A percentile compares a stretch with the other conserved stretches of the same genome.
phyloP scores from a whole-genome alignment of 2,888 invertebrate genomes.

The Actias luna region DNA sequence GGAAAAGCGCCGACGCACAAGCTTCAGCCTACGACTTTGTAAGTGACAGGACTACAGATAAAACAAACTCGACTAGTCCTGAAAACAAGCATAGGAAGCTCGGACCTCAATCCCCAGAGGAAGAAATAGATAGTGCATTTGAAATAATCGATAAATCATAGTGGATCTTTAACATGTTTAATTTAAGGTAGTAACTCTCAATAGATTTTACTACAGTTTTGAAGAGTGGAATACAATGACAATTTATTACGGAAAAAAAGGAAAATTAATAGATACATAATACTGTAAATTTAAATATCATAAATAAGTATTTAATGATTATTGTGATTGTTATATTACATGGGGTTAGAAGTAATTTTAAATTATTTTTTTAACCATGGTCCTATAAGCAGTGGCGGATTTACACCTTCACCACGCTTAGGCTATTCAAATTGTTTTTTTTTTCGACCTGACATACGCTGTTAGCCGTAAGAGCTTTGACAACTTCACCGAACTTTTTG shows the following conservation, averaged over 20 bases:
- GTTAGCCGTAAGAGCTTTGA: too few relatives aligned
- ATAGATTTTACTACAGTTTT: not conserved
- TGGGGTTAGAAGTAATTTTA: too few relatives aligned
- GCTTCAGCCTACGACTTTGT: not conserved
- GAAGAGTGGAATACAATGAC: not conserved
- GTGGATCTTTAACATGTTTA: constrained; percentile 15
- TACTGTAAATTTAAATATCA: not conserved
- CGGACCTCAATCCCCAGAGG: constrained; percentile 55
- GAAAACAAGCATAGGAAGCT: constrained; percentile 25
- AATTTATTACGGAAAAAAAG: not conserved
- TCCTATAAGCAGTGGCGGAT: too few relatives aligned
- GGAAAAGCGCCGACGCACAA: constrained; percentile 30
- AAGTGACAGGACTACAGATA: constrained; percentile 15
- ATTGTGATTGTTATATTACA: too few relatives aligned
- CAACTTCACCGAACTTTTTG: too few relatives aligned
- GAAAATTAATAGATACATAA: not conserved
- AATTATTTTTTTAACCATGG: too few relatives aligned
- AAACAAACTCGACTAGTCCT: constrained; percentile 16
- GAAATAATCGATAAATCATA: constrained; percentile 67
- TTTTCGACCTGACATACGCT: too few relatives aligned
- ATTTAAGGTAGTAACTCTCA: not conserved
- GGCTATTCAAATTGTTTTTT: too few relatives aligned
- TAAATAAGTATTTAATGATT: not conserved
- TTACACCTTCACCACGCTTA: too few relatives aligned
- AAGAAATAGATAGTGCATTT: constrained; percentile 73